Evolutionary conservation across 2,797 vertebrate species (phyloP), one percentile per base, ranked within the genome.

Genomic region (Zalophus californianus): DNA sequence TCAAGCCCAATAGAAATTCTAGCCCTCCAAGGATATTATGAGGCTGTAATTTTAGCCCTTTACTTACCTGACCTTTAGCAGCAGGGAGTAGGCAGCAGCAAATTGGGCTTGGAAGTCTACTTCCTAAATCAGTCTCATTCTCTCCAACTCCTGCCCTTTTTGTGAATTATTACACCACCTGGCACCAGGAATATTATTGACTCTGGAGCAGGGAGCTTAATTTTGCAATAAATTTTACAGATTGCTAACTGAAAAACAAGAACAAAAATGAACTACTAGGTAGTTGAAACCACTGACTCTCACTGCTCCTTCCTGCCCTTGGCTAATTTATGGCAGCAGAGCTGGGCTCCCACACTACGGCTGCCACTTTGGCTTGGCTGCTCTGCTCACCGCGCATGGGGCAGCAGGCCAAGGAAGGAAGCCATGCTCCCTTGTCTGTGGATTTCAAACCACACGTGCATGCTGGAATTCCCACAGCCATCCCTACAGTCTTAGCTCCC

Each of bases 191-290:
- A 97, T 98, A 97, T 98, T 98, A 96, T 88, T 98, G 98, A 97
- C 97, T 98, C 98, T 97, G 97, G 97, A 98, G 91, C 95, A 97
- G 95, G 96, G 93, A 98, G 94, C 94, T 44, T 38, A 96, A 94
- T 96, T 98, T 97, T 98, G 97, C 94, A 98, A 86, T 98, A 94
- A 85, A 97, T 98, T 98, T 98, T 85, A 96, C 96, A 98, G 96
- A 97, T 98, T 96, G 77, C 84, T 98, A 98, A 98, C 94, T 96
- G 97, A 95, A 98, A 98, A 98, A 97, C 96, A 98, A 98, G 98
- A 98, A 96, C 96, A 98, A 96, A 98, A 98, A 98, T 96, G 97
- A 98, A 96, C 97, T 97, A 96, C 90, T 96, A 96, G 96, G 95
- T 94, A 97, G 97, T 29, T 98, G 92, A 97, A 98, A 98, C 84